These are phyloP conservation scores for Myopa testacea DNA, from an alignment of 2,888 invertebrate species.

Conservation along the genomic window DNA sequence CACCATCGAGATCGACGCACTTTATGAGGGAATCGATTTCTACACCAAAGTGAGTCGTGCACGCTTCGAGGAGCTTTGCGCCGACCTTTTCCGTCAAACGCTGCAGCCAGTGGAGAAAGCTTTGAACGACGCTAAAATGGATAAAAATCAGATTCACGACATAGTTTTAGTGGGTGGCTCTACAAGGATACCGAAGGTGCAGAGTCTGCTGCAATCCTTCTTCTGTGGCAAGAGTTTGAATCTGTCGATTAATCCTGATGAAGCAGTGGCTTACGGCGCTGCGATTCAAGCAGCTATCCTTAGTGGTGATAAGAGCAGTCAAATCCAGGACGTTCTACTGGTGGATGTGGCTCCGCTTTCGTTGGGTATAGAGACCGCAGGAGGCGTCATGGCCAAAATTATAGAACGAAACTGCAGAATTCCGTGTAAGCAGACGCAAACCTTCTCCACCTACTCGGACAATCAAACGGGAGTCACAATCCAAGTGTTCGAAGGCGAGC, in stretches of 20 bases:
- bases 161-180: conserved; percentile 86
- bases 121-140: conserved; percentile 81
- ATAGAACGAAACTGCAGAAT: conserved; percentile 79
- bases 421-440: conserved; percentile 79
- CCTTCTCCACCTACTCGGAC: conserved; percentile 84
- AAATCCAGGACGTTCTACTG: conserved; percentile 79
- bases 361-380: conserved; percentile 82
- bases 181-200: conserved; percentile 83
- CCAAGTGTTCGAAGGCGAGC: conserved; percentile 81
- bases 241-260: conserved; percentile 82
- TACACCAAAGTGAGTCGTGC: conserved; percentile 80
- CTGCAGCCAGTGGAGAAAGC: conserved; percentile 84
- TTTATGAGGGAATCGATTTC: conserved; percentile 78
- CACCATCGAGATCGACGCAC: conserved; percentile 79
- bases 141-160: conserved; percentile 81
- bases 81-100: conserved; percentile 79
- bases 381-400: conserved; percentile 83
- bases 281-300: conserved; percentile 80
- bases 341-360: conserved; percentile 78
- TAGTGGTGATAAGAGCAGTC: conserved; percentile 76
- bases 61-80: conserved; percentile 81
- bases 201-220: conserved; percentile 79
- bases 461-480: conserved; percentile 83
- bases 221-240: conserved; percentile 80
- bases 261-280: conserved; percentile 83